These are phyloP conservation scores for Psococerastis gibbosa DNA, from an alignment of 2,888 invertebrate species.

Conservation along the genomic window DNA sequence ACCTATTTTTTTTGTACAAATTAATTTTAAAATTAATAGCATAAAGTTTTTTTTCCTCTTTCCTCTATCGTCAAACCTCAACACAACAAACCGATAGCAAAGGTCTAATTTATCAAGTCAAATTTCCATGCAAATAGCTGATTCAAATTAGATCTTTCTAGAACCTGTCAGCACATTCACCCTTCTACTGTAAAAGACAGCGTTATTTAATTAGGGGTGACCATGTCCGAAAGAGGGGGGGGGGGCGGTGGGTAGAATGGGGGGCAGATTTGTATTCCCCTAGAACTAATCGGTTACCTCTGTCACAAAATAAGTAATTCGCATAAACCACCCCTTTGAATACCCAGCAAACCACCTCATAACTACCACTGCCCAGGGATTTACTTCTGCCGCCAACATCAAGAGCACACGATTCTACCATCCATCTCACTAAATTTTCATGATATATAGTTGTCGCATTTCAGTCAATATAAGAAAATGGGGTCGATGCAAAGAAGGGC, in stretches of 20 bases:
- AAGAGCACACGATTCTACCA: conserved; percentile 10
- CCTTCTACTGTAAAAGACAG: too few species aligned
- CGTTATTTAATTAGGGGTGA: conserved; percentile 9
- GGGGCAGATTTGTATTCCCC: conserved; percentile 10
- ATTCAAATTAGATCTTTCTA: too few species aligned
- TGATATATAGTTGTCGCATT: conserved; percentile 9
- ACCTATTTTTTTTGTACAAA: too few species aligned
- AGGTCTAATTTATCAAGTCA: too few species aligned
- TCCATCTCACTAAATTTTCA: conserved; percentile 11
- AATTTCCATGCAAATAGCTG: too few species aligned
- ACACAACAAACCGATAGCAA: too few species aligned
- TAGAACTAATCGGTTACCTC: conserved; percentile 10
- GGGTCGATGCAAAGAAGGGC: too few species aligned
- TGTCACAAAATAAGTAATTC: conserved; percentile 10
- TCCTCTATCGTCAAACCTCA: too few species aligned
- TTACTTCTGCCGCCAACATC: conserved; percentile 8
- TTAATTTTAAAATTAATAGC: too few species aligned
- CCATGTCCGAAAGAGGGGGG: conserved; percentile 8
- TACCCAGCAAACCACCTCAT: not conserved
- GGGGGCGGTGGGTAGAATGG: conserved; percentile 3
- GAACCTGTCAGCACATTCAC: too few species aligned
- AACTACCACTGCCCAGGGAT: not conserved
- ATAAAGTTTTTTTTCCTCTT: too few species aligned
- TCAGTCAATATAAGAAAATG: conserved; percentile 4
- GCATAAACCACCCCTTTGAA: not conserved